Evolutionary conservation across 2,888 invertebrate species (phyloP).

Genomic region (Tolmerus cingulatus): DNA sequence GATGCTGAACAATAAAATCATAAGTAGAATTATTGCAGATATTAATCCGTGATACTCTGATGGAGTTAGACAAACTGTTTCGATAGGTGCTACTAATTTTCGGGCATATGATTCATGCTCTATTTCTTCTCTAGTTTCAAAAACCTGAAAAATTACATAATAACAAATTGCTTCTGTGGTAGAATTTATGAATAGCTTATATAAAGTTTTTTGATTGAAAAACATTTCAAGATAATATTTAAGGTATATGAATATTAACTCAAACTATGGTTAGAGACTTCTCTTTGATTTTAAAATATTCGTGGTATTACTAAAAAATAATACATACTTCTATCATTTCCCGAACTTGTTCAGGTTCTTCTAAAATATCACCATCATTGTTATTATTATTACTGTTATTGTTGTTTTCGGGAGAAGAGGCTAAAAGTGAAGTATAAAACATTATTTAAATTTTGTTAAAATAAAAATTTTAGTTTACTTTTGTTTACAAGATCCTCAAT

Average conservation of each 20-base stretch:
- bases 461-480: conserved; percentile 42
- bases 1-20: conserved; percentile 77
- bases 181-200: too few species aligned
- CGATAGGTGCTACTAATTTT: conserved; percentile 70
- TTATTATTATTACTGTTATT: neutral
- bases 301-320: neutral
- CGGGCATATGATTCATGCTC: conserved; percentile 71
- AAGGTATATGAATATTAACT: too few species aligned
- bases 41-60: conserved; percentile 87
- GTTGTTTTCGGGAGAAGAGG: neutral
- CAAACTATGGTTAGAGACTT: neutral
- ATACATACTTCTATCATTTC: conserved; percentile 84
- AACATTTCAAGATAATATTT: too few species aligned
- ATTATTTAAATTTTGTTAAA: neutral
- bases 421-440: neutral
- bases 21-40: conserved; percentile 77
- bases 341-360: conserved; percentile 78
- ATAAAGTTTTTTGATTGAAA: too few species aligned
- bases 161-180: neutral
- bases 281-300: neutral
- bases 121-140: conserved; percentile 79
- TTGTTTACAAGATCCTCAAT: conserved; percentile 44
- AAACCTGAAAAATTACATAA: conserved; percentile 68
- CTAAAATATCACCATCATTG: conserved; percentile 48
- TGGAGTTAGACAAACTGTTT: conserved; percentile 81